These are phyloP conservation scores for Leistus spinibarbis DNA, from an alignment of 2,888 invertebrate genomes.

Conservation along the genomic window DNA sequence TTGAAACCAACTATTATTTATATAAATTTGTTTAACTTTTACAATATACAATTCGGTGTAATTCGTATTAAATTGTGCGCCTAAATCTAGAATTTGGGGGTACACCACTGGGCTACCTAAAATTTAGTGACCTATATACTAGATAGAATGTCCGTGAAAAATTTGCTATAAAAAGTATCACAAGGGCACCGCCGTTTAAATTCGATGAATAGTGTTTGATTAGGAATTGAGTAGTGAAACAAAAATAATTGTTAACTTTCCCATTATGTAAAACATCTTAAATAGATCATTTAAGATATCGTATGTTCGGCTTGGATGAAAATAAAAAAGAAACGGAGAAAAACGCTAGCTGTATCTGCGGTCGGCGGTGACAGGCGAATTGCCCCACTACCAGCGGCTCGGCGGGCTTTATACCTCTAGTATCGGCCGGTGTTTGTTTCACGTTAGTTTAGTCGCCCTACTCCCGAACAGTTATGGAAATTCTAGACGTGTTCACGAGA, in stretches of 20 bases:
- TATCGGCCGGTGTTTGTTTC: background rate
- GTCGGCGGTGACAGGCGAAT: background rate
- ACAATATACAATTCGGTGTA: background rate
- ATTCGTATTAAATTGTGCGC: background rate
- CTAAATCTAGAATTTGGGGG: background rate
- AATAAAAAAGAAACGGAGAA: background rate
- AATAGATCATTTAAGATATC: background rate
- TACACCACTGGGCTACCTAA: background rate
- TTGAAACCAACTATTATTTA: background rate
- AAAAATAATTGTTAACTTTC: background rate
- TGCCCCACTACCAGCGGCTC: background rate
- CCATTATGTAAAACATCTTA: background rate
- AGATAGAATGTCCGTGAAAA: background rate
- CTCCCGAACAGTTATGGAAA: background rate
- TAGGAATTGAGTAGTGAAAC: background rate
- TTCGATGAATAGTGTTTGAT: background rate
- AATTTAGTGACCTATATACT: background rate
- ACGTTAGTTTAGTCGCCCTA: background rate
- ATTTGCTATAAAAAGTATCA: background rate
- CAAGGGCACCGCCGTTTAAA: background rate
- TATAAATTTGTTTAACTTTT: background rate
- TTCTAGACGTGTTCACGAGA: background rate
- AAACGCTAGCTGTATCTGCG: background rate
- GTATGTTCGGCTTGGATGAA: background rate
- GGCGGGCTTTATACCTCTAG: background rate